Conservation (phyloP, 2,888 invertebrate species). For the Leptopilina myrica region DNA sequence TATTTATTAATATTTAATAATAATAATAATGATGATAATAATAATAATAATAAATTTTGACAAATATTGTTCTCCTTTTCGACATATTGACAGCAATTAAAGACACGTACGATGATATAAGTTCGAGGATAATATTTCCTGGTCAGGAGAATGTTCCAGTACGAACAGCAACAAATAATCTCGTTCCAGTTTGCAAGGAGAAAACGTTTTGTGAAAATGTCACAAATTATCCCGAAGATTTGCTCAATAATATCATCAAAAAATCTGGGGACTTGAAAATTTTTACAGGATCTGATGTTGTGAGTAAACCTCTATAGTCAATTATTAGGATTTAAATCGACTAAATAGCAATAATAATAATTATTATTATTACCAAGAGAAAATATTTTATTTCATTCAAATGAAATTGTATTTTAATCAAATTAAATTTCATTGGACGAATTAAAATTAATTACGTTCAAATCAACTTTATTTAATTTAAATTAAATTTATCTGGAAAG, state of each 20-base stretch:
- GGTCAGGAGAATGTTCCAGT: conserved; percentile 46
- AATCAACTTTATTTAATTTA: too few species aligned
- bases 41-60: neutral
- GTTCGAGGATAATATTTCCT: conserved; percentile 64
- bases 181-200: conserved; percentile 56
- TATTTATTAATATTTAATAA: too few species aligned
- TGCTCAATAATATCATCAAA: conserved; percentile 59
- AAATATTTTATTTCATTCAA: too few species aligned
- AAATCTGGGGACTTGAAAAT: conserved; percentile 61
- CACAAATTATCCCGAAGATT: conserved; percentile 61
- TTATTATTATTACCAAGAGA: too few species aligned
- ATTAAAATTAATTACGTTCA: too few species aligned
- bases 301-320: conserved; percentile 45
- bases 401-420: too few species aligned
- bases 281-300: conserved; percentile 60
- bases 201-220: conserved; percentile 64
- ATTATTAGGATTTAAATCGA: too few species aligned
- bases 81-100: neutral
- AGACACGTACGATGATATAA: neutral
- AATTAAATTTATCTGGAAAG: too few species aligned
- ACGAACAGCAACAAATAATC: neutral
- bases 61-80: neutral
- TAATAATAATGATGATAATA: too few species aligned
- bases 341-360: too few species aligned
- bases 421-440: too few species aligned